Evolutionary conservation across 2,888 invertebrate genomes (phyloP).

Genomic region (Auanema sp.): DNA sequence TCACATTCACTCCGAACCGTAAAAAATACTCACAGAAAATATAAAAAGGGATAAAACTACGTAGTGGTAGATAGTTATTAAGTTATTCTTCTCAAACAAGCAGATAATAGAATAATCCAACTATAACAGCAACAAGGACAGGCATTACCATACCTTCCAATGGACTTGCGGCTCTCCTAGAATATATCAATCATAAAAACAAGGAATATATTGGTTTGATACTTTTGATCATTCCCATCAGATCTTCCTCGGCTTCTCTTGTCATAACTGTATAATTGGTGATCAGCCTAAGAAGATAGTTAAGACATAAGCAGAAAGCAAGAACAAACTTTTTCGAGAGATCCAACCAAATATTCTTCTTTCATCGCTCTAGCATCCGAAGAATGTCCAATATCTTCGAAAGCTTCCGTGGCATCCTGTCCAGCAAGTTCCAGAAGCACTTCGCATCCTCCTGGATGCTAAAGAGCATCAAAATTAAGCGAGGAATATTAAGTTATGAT

Average conservation of each 20-base stretch:
- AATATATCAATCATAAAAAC: not conserved
- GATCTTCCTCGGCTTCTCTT: conserved; percentile 36
- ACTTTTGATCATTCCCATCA: no score
- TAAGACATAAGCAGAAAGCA: not conserved
- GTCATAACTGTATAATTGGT: conserved; percentile 58
- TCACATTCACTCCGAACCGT: conserved; percentile 2
- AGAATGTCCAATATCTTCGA: conserved; percentile 64
- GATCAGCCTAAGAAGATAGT: conserved; percentile 42
- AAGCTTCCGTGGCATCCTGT: conserved; percentile 61
- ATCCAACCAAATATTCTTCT: conserved; percentile 57
- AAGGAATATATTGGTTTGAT: no score
- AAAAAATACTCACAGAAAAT: no score
- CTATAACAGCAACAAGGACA: conserved; percentile 49
- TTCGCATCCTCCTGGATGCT: conserved; percentile 64
- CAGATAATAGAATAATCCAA: conserved; percentile 56
- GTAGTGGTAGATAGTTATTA: no score
- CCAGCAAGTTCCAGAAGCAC: conserved; percentile 64
- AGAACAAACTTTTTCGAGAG: not conserved
- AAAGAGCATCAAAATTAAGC: conserved; percentile 12
- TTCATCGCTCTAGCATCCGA: conserved; percentile 62
- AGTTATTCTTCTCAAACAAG: conserved; percentile 13
- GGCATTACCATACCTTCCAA: conserved; percentile 9
- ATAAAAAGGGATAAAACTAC: no score
- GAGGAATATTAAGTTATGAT: not conserved
- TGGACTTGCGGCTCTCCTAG: not conserved